Evolutionary conservation across 2,797 vertebrate genomes (phyloP), one percentile per base, ranked within the genome.

Genomic region (Discoglossus pictus): DNA sequence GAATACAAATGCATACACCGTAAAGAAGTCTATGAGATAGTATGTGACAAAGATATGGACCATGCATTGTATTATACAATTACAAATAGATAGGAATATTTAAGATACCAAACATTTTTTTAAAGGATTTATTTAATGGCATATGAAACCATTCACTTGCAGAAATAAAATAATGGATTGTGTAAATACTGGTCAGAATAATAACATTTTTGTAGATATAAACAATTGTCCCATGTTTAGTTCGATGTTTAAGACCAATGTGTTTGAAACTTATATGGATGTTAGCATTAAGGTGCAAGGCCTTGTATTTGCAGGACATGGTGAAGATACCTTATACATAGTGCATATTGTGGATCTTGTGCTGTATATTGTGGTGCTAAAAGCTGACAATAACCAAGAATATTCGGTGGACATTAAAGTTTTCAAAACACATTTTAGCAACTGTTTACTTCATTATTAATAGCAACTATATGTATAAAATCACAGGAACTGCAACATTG

Each of bases 321-420:
- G 38, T 40, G 18, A 40, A 58, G 61, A 58, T 62, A 64, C 65
- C 60, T 40, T 58, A 47, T 38, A 21, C 15, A 36, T 71, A 47
- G 43, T 71, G 58, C 43, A 76, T 72, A 67, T 77, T 82, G 85
- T 86, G 82, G 72, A 78, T 77, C 82, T 79, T 82, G 76, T 77
- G 52, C 43, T 64, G 60, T 71, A 58, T 84, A 75, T 82, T 87
- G 72, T 86, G 80, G 81, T 85, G 86, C 80, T 81, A 83, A 80
- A 76, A 79, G 74, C 71, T 84, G 76, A 77, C 79, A 86, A 88
- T 87, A 87, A 21, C 44, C 17, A 89, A 89, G 73, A 78, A 73
- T 79, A 78, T 76, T 76, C 78, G 81, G 77, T 82, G 83, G 66
- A 79, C 82, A 86, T 87, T 86, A 85, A 88, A 89, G 13, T 75